Evolutionary conservation across 2,888 invertebrate species (phyloP), one percentile per base, ranked within the genome.

Genomic region (Sphaerophoria rueppellii): DNA sequence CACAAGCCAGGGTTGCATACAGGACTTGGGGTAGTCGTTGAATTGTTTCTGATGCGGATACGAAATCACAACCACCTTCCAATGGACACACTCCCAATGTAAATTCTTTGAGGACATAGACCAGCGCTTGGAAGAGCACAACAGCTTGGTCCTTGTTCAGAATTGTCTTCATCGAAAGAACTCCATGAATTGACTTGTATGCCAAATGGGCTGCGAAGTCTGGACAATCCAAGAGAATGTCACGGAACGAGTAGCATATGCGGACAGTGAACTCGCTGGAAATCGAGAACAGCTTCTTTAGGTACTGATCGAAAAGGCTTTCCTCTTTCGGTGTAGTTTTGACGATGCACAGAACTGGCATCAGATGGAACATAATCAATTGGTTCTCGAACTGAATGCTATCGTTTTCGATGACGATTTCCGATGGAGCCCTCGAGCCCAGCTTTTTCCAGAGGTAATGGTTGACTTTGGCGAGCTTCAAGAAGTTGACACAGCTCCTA

Each of bases 1-100:
- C 91, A 0, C 93, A 94, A 75, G 95, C 94, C 76, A 96, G 91
- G 0, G 96, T 93, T n/a, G 95, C 93, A 9, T 94, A 94, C 89
- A 95, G 91, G 35, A 95, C 93, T 54, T 91, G 90, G 0, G 93
- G 93, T 88, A 92, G 91, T 52, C 92, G 90, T 4, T 92, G 88
- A 35, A 93, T 90, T 1, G 91, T 90, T 86, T 93, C 92, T 1
- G 91, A 34, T 14, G 16, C 40, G 12, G 12, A 12, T 2, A 24
- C 67, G 11, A 52, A 35, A 48, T 85, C 57, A n/a, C 85, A 14
- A 40, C 9, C 32, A 9, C 6, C 37, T 11, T 12, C 24, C 12
- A 16, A 35, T 2, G 24, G 24, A 2, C 24, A 24, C 24, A 24
- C 24, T 73, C 87, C 58, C 57, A 87, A 77, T 4, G 91, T 90